phyloP scores from a whole-genome alignment of 2,888 invertebrate genomes.

The Harmothoe impar region DNA sequence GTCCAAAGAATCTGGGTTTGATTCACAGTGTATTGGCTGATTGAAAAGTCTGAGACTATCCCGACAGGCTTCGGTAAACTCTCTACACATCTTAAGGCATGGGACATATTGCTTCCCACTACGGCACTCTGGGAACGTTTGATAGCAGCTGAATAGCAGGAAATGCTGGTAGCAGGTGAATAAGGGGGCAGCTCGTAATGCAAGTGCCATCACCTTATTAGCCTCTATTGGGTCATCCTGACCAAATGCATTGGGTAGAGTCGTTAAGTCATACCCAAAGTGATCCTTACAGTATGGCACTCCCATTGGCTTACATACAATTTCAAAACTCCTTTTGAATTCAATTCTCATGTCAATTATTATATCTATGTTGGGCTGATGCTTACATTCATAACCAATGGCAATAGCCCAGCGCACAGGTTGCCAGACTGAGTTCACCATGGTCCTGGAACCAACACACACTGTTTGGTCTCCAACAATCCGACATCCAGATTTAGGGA shows the following conservation, averaged over 20 bases:
- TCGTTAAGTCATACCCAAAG: neutral
- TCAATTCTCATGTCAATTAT: neutral
- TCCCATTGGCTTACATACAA: neutral
- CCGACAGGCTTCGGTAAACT: neutral
- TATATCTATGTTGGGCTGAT: neutral
- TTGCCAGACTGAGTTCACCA: neutral
- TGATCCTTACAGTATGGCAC: neutral
- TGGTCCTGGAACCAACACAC: neutral
- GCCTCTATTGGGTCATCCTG: neutral
- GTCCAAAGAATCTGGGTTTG: neutral
- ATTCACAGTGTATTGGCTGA: neutral
- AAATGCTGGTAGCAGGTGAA: neutral
- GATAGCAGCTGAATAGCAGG: neutral
- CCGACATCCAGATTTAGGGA: neutral
- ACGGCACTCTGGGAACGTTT: neutral
- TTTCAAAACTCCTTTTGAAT: neutral
- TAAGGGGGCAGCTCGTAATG: neutral
- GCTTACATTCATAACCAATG: too few species aligned
- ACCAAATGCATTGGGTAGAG: neutral
- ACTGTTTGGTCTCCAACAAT: neutral
- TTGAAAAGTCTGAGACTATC: neutral
- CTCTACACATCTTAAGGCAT: neutral
- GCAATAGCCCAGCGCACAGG: neutral
- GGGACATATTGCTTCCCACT: neutral
- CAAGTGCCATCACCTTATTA: neutral